Evolutionary conservation across 2,888 invertebrate species (phyloP).

Genomic region (Synergus japonicus): DNA sequence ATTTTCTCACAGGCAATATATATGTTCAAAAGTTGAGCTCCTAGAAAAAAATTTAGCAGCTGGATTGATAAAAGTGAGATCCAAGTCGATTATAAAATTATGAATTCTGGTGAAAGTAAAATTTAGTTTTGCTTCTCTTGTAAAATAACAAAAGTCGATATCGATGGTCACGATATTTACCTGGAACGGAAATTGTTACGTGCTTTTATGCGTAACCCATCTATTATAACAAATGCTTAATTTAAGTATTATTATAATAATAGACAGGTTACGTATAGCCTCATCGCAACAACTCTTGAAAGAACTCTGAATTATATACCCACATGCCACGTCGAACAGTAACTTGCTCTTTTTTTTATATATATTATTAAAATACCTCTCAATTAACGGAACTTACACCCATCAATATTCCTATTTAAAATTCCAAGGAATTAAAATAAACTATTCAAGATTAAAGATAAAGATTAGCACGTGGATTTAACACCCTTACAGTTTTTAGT

Average conservation of each 20-base stretch:
- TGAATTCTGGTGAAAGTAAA: neutral
- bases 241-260: conserved; percentile 39
- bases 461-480: too few relatives aligned
- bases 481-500: neutral
- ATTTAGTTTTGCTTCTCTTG: neutral
- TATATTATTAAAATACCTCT: neutral
- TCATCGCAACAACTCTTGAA: conserved; percentile 1
- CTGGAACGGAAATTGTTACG: conserved; percentile 33
- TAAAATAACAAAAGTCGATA: conserved; percentile 8
- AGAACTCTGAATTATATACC: neutral
- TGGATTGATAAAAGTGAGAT: neutral
- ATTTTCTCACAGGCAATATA: neutral
- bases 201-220: conserved; percentile 32
- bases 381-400: neutral
- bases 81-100: neutral
- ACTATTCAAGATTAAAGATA: neutral
- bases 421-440: neutral
- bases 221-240: conserved; percentile 28
- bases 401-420: neutral
- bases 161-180: conserved; percentile 4
- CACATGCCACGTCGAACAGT: neutral
- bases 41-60: neutral
- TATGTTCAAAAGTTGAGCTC: neutral
- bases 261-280: conserved; percentile 23
- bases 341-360: neutral